Percentiles rank a stretch among this genome's conserved stretches.
Conservation (phyloP, 2,888 invertebrate species). For the Platynereis dumerilii region DNA sequence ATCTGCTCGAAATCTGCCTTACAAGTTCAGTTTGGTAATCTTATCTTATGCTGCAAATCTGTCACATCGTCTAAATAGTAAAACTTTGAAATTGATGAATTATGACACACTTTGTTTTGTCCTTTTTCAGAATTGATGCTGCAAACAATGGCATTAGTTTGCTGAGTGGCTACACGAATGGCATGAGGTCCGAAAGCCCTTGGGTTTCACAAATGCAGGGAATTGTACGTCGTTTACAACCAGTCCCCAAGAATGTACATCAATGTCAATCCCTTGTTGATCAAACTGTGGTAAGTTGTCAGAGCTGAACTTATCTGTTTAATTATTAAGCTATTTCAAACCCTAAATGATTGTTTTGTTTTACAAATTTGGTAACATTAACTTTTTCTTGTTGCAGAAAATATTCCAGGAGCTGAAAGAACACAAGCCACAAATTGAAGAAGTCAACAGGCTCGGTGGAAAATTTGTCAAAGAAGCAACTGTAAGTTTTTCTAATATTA, state of each 20-base stretch:
- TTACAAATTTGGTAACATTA: no score
- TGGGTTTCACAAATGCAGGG: slow-evolving; percentile 76
- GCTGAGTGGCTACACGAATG: slow-evolving; percentile 87
- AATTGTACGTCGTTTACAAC: slow-evolving; percentile 47
- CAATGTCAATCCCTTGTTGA: slow-evolving; percentile 77
- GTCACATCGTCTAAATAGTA: no score
- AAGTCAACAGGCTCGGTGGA: slow-evolving; percentile 93
- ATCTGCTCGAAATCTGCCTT: no score
- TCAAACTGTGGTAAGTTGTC: slow-evolving; percentile 75
- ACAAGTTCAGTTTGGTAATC: no score
- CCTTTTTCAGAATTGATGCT: slow-evolving; percentile 79
- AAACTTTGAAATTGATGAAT: no score
- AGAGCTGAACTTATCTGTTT: not conserved
- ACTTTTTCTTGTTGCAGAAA: slow-evolving; percentile 70
- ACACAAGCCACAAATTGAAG: slow-evolving; percentile 91
- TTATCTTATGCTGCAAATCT: no score
- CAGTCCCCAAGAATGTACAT: slow-evolving; percentile 68
- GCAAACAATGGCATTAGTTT: slow-evolving; percentile 90
- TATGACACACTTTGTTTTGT: no score
- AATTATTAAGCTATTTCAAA: not conserved
- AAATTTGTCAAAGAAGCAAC: slow-evolving; percentile 96
- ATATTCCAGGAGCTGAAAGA: slow-evolving; percentile 92
- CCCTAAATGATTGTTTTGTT: no score
- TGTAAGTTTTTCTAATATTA: slow-evolving; percentile 70
- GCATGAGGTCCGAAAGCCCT: slow-evolving; percentile 84